Percentiles rank a stretch among this genome's conserved stretches.
Evolutionary conservation across 2,888 invertebrate species (phyloP).

Genomic region (Agonopterix subpropinquella): DNA sequence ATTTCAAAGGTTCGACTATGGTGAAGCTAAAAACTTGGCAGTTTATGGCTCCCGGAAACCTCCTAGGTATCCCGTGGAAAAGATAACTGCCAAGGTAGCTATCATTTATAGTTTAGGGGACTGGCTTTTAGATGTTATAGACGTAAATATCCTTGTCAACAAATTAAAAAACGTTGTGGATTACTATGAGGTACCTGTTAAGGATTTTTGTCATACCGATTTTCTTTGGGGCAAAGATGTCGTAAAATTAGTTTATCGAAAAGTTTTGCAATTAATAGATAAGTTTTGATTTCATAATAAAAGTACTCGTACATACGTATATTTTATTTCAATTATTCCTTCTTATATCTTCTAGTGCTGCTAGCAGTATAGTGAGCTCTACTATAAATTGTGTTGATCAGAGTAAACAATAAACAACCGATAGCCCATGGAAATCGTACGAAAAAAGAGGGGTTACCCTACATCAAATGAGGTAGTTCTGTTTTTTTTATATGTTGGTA

Average conservation of each 20-base stretch:
- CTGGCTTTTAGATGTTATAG: constrained; percentile 45
- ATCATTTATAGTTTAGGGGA: constrained; percentile 49
- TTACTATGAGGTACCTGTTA: constrained; percentile 29
- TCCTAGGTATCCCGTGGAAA: constrained; percentile 42
- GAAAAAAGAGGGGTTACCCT: too few species aligned
- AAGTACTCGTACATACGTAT: too few species aligned
- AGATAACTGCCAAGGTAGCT: constrained; percentile 39
- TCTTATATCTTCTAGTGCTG: too few species aligned
- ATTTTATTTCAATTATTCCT: too few species aligned
- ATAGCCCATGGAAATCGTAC: too few species aligned
- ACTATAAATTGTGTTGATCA: too few species aligned
- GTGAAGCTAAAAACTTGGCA: constrained; percentile 28
- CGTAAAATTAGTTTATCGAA: neutral
- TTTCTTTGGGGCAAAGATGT: neutral
- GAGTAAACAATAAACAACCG: too few species aligned
- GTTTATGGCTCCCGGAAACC: constrained; percentile 34
- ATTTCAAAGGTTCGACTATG: constrained; percentile 53
- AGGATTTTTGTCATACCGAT: neutral
- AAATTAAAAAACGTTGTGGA: constrained; percentile 37
- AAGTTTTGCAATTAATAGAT: neutral
- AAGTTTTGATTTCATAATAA: neutral
- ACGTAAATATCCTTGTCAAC: constrained; percentile 30
- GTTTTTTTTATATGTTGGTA: too few species aligned
- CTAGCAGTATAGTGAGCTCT: too few species aligned
- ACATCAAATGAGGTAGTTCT: too few species aligned